Conservation (phyloP, 1,140 invertebrate species). For the Caenorhabditis briggsae region DNA sequence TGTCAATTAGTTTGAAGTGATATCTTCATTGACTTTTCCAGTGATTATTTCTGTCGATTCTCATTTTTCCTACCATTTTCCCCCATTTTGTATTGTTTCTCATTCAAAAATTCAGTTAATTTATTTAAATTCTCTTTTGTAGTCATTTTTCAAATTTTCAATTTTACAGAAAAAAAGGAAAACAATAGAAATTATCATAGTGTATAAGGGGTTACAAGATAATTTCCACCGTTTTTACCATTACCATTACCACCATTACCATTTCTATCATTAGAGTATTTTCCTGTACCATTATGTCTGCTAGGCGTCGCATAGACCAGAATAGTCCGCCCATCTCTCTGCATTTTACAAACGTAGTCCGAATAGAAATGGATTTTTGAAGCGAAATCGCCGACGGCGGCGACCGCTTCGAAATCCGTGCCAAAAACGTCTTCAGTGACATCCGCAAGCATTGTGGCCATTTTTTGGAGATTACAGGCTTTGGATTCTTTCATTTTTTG, state of each 20-base stretch:
- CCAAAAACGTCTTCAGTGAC: constrained; percentile 55
- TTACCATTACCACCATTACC: too few species aligned
- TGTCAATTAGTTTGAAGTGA: constrained; percentile 90
- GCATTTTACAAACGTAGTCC: constrained; percentile 66
- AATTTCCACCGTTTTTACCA: too few species aligned
- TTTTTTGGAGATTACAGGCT: constrained; percentile 49
- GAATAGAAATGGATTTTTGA: constrained; percentile 66
- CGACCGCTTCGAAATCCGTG: constrained; percentile 65
- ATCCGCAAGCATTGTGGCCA: constrained; percentile 15
- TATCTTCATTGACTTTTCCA: background rate
- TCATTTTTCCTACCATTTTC: background rate
- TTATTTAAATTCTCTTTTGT: background rate
- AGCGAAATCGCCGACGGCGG: constrained; percentile 63
- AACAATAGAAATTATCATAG: background rate
- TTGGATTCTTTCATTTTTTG: constrained; percentile 51
- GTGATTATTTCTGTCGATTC: background rate
- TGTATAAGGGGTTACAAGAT: too few species aligned
- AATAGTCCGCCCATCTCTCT: constrained; percentile 61
- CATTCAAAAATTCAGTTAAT: background rate
- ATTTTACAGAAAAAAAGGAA: background rate
- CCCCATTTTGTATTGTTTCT: background rate
- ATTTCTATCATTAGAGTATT: too few species aligned
- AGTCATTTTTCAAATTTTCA: background rate
- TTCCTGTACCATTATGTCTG: constrained; percentile 4
- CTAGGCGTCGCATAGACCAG: constrained; percentile 53